Evolutionary conservation across 1,140 invertebrate genomes (phyloP).

Genomic region (Melanaphis sacchari): DNA sequence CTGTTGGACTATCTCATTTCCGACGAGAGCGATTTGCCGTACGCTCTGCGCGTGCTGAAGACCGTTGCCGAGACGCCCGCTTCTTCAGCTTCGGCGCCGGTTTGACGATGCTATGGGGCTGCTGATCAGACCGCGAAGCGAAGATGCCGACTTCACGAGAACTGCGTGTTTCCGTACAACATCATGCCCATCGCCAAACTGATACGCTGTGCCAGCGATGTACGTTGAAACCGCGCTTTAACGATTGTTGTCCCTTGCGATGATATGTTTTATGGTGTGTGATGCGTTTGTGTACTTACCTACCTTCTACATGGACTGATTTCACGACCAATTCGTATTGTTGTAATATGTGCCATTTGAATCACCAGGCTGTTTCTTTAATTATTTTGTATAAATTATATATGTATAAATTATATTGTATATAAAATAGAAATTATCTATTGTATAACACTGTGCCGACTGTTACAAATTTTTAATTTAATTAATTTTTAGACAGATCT

Average conservation of each 20-base stretch:
- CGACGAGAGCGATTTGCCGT: neutral
- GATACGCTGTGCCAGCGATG: neutral
- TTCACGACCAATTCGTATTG: too few species aligned
- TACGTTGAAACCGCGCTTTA: neutral
- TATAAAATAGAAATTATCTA: too few species aligned
- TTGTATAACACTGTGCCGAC: too few species aligned
- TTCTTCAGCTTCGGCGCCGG: neutral
- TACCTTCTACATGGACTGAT: too few species aligned
- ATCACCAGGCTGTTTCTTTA: neutral
- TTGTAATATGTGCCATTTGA: neutral
- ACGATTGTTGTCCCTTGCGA: neutral
- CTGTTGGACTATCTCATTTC: neutral
- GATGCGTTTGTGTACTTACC: neutral
- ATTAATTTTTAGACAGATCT: too few species aligned
- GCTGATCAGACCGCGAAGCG: neutral
- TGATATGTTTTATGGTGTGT: neutral
- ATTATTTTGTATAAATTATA: neutral
- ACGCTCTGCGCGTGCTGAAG: neutral
- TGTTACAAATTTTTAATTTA: too few species aligned
- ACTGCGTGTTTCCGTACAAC: neutral
- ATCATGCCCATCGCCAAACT: neutral
- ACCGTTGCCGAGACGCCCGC: neutral
- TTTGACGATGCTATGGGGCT: neutral
- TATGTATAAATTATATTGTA: neutral
- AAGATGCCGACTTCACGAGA: neutral